These are phyloP conservation scores for Euphonia xanthogaster DNA, from an alignment of 2,797 vertebrate species.

Conservation along the genomic window DNA sequence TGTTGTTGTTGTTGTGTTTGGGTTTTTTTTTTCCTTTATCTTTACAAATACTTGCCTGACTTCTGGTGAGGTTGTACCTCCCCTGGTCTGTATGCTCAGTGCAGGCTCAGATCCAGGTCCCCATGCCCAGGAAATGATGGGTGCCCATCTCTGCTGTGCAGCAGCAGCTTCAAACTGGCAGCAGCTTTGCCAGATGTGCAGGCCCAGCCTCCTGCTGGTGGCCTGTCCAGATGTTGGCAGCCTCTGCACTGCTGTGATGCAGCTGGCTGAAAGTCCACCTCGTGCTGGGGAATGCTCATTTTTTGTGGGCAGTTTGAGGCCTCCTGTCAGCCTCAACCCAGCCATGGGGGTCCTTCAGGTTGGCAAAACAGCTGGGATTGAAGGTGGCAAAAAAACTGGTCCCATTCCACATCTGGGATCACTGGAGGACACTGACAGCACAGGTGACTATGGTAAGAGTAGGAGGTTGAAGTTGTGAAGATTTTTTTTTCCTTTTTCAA, in stretches of 20 bases:
- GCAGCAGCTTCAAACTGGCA: neutral
- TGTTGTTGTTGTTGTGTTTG: too few species aligned
- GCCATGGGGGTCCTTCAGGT: neutral
- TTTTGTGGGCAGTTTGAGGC: neutral
- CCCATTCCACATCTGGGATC: neutral
- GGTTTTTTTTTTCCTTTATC: neutral
- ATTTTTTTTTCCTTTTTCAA: neutral
- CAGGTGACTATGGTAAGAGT: neutral
- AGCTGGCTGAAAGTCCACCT: neutral
- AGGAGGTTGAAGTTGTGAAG: neutral
- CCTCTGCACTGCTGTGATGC: neutral
- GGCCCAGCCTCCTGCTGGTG: too few species aligned
- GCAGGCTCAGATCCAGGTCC: neutral
- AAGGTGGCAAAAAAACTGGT: neutral
- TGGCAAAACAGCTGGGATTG: neutral
- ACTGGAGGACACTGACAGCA: neutral
- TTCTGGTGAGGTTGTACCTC: neutral
- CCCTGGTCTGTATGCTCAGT: neutral
- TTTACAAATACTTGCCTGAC: neutral
- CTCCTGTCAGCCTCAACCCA: neutral
- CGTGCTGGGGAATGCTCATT: neutral
- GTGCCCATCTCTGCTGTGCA: fast-evolving
- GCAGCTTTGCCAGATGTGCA: neutral
- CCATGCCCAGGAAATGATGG: fast-evolving
- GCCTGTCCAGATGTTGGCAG: neutral